Conservation (phyloP, 1,140 invertebrate species). For the Pogonomyrmex barbatus region DNA sequence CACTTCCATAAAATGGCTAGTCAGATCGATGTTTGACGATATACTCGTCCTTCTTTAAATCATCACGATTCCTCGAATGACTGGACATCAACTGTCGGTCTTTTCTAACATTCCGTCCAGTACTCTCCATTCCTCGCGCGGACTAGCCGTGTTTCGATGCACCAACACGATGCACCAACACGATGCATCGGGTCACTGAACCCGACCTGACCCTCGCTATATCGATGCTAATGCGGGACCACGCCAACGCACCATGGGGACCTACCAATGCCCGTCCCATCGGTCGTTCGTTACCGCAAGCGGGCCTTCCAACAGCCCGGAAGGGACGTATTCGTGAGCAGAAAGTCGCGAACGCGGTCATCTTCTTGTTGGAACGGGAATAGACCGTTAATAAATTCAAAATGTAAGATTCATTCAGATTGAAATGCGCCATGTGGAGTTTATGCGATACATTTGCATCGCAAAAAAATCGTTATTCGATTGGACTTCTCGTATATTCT, state of each 20-base stretch:
- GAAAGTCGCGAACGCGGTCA: slow-evolving; percentile 7
- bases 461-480: not conserved
- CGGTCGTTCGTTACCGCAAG: slow-evolving; percentile 50
- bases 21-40: not conserved
- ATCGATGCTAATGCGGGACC: slow-evolving; percentile 76
- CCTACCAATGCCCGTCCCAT: slow-evolving; percentile 40
- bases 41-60: not conserved
- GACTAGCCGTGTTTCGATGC: slow-evolving; percentile 59
- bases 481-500: not conserved
- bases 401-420: not conserved
- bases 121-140: slow-evolving; percentile 73
- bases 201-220: slow-evolving; percentile 75
- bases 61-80: slow-evolving; percentile 33
- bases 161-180: slow-evolving; percentile 52
- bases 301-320: slow-evolving; percentile 42
- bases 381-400: slow-evolving; percentile 33
- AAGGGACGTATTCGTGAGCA: slow-evolving; percentile 48
- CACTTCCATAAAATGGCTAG: not conserved
- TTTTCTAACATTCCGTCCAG: slow-evolving; percentile 63
- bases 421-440: not conserved
- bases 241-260: slow-evolving; percentile 73
- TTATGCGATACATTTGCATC: not conserved
- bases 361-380: slow-evolving; percentile 12
- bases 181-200: slow-evolving; percentile 72
- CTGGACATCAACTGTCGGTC: slow-evolving; percentile 44